Conservation (phyloP, 2,888 invertebrate species). For the Agriopis aurantiaria region DNA sequence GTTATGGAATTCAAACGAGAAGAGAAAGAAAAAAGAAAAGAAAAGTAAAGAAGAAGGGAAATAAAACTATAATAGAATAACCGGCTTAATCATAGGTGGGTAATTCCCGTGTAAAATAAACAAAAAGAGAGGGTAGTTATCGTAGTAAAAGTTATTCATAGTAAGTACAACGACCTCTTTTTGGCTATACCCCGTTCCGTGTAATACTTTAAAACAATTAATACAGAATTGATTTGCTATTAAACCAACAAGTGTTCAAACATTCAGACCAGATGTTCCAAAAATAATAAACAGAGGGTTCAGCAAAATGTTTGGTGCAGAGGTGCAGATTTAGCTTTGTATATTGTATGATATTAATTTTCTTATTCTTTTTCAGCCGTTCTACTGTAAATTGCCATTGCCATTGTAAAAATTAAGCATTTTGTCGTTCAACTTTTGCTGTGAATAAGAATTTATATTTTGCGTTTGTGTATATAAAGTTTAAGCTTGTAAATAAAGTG, state of each 20-base stretch:
- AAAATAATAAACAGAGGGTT: constrained; percentile 17
- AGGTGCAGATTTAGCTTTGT: constrained; percentile 65
- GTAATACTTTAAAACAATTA: no score
- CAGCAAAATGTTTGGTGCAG: constrained; percentile 55
- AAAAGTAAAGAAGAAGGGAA: no score
- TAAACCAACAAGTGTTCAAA: constrained; percentile 43
- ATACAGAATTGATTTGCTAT: not conserved
- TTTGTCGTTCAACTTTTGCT: constrained; percentile 59
- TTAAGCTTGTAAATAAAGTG: constrained; percentile 46
- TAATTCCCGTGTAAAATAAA: no score
- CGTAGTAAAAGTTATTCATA: no score
- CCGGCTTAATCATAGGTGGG: no score
- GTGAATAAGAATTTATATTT: constrained; percentile 38
- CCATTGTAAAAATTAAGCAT: constrained; percentile 65
- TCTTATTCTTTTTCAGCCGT: constrained; percentile 73
- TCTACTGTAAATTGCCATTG: constrained; percentile 78
- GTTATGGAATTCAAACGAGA: no score
- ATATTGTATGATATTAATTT: constrained; percentile 66
- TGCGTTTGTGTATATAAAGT: constrained; percentile 48
- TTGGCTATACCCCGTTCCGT: no score
- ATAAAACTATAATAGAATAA: no score
- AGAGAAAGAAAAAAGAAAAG: no score
- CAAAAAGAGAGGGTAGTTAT: no score
- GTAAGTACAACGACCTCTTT: no score
- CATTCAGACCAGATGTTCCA: constrained; percentile 33